Base-by-base conservation (phyloP, 1,140 invertebrate species). In the Muscidifurax raptorellus region DNA sequence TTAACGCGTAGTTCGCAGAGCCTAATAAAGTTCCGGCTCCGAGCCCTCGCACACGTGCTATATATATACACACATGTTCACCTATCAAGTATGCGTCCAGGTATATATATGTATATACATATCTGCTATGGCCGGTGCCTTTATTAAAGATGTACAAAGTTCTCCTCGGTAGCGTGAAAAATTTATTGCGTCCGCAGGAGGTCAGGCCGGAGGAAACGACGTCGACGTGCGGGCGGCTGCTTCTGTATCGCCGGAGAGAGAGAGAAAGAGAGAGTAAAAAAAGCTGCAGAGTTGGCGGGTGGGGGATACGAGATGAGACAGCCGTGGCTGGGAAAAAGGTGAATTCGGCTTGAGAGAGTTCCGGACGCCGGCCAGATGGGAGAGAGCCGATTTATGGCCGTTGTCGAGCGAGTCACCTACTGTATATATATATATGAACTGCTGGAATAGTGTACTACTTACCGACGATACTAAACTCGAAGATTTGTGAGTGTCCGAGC, bases 121-220 rank as follows among this genome's bases (percentile, higher is more conserved):
- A n/a, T n/a, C n/a, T n/a, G n/a, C n/a, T n/a, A n/a, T 27, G 66
- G 67, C 25, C 52, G 9, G n/a, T 25, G 78, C 71, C 82, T 80
- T 84, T 82, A 85, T 87, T 81, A 88, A 86, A 88, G 85, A 88
- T 88, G 86, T 82, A 88, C 84, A 87, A 86, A 85, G 82, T 83
- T 86, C 71, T 80, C 76, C 84, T 25, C 28, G 3, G 71, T 12
- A 52, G 64, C 40, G 84, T 86, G 86, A 86, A 87, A 87, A 85
- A 86, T 87, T 86, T 85, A 86, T 86, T 86, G 80, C 76, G n/a
- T 67, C 36, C 81, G 80, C 27, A 44, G 25, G 81, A 74, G 69
- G 64, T 59, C 52, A 59, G 52, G 22, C 7, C 28, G 66, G 66
- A 69, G 27, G 9, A 69, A 69, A 30, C 25, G 66, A 27, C 27